These are phyloP conservation scores for Anarhynchus alexandrinus DNA, from an alignment of 2,113 vertebrate genomes.

Conservation along the genomic window DNA sequence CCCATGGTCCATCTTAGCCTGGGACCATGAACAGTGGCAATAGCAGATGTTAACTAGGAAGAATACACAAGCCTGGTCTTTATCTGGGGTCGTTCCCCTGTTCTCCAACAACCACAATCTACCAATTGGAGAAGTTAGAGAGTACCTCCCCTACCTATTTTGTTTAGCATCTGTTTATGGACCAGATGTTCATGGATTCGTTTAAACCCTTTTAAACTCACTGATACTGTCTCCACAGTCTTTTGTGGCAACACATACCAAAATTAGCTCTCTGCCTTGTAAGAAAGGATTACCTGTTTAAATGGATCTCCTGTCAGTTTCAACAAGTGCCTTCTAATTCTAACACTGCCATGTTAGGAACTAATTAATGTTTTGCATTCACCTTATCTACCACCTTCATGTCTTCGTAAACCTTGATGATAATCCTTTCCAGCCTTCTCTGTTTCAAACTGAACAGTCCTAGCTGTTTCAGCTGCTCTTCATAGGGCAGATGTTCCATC, in stretches of 20 bases:
- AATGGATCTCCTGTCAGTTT: not conserved
- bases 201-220: not conserved
- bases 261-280: not conserved
- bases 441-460: not conserved
- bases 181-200: not conserved
- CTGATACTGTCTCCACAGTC: not conserved
- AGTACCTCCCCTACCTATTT: not conserved
- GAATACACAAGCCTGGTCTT: not conserved
- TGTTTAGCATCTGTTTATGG: not conserved
- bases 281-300: not conserved
- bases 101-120: not conserved
- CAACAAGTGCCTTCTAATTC: not conserved
- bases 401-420: not conserved
- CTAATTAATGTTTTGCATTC: not conserved
- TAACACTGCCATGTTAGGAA: not conserved
- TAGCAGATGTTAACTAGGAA: not conserved
- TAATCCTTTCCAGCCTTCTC: not conserved
- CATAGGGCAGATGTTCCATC: not conserved
- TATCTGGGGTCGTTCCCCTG: not conserved
- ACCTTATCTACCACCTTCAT: not conserved
- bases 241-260: not conserved
- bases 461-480: not conserved
- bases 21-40: not conserved
- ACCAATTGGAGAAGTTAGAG: not conserved
- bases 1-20: not conserved